Evolutionary conservation across 2,888 invertebrate species (phyloP).

Genomic region (Brachycybe producta): DNA sequence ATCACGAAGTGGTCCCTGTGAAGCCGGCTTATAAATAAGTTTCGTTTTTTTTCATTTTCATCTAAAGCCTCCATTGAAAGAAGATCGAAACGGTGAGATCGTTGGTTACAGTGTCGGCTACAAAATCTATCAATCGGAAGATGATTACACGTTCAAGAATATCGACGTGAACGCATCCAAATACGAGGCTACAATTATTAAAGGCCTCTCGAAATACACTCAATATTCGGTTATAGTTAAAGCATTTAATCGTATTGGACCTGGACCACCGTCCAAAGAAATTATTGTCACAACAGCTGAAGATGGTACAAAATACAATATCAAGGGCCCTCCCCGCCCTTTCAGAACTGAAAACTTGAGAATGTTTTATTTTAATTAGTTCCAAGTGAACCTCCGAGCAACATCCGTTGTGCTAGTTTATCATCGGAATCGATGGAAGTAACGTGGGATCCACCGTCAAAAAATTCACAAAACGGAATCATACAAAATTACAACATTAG

Average conservation of each 20-base stretch:
- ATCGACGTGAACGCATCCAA: neutral
- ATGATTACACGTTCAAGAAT: slow-evolving; percentile 1
- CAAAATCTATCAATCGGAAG: slow-evolving; percentile 5
- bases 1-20: too few relatives aligned
- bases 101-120: slow-evolving; percentile 17
- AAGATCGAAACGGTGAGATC: slow-evolving; percentile 17
- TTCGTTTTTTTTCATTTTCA: neutral
- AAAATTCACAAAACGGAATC: slow-evolving; percentile 36
- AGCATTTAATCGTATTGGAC: slow-evolving; percentile 26
- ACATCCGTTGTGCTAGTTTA: slow-evolving; percentile 33
- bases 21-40: neutral
- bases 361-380: slow-evolving; percentile 28
- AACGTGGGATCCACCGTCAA: slow-evolving; percentile 36
- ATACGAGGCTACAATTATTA: neutral
- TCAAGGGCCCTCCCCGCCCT: too few relatives aligned
- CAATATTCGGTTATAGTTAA: slow-evolving; percentile 24
- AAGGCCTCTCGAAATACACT: slow-evolving; percentile 20
- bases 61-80: slow-evolving; percentile 15
- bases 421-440: slow-evolving; percentile 35
- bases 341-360: too few relatives aligned
- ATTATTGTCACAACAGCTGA: slow-evolving; percentile 24
- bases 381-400: slow-evolving; percentile 36
- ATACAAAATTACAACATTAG: slow-evolving; percentile 59
- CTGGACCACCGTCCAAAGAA: slow-evolving; percentile 24
- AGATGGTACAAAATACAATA: slow-evolving; percentile 23